Evolutionary conservation across 2,888 invertebrate species (phyloP), one percentile per base, ranked within the genome.

Genomic region (Cinara cedri): DNA sequence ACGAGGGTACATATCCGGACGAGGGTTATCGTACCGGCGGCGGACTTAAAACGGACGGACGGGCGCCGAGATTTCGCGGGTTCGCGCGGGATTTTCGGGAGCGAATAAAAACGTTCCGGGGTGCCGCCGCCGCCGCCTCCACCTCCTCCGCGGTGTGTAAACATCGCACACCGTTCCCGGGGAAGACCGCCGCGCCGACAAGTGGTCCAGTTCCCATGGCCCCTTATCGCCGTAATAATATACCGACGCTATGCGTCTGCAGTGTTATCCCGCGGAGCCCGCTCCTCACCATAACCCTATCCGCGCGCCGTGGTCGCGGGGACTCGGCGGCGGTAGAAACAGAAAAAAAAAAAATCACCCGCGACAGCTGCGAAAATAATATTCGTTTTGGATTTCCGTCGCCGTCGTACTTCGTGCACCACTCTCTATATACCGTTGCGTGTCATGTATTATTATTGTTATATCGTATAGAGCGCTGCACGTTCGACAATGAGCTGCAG

Each of bases 331-430:
- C 42, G 75, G 34, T 34, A 6, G n/a, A n/a, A n/a, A 3, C 34
- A 6, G 75, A 75, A 65, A 78, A 76, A 65, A 78, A 76, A 72
- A 78, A 78, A 60, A 78, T 78, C 78, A 62, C 78, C 70, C 78
- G 51, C 62, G 70, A 70, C 78, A 78, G 78, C 78, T 78, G 78
- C 70, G 78, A 78, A 78, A 78, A 78, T 74, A 74, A 74, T 78
- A 70, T 70, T 78, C 78, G 78, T 78, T 70, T 78, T 60, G 70
- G 66, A 78, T 78, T 78, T 78, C 66, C 60, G 34, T 13, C 76
- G 62, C 11, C n/a, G 57, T 42, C 76, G 34, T 21, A 57, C 16
- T 34, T 4, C 6, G 13, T 60, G 55, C 42, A 71, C 71, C 55
- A 70, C 68, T 72, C 49, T 14, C 14, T 21, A n/a, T n/a, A n/a